Base-by-base conservation (phyloP, 2,888 invertebrate genomes). In the Petrophora chlorosata region DNA sequence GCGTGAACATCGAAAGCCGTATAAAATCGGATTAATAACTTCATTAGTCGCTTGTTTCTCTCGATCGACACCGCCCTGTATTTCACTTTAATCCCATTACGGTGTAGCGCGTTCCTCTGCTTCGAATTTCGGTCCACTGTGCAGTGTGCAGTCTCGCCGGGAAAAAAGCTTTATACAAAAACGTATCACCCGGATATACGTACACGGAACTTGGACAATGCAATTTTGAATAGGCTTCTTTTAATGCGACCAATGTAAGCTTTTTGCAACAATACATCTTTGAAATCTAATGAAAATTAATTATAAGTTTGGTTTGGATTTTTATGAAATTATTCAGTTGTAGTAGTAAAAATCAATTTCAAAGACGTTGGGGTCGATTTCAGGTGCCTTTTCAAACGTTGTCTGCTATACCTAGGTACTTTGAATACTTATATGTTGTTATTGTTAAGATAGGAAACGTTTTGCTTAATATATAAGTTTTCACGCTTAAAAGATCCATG, bases 1-100 rank as follows among this genome's bases (percentile, higher is more conserved):
- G 53, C 61, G 70, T 68, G 78, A 65, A 76, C 75, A 78, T 79
- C 76, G 80, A 82, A 83, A 85, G 82, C 84, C 76, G 80, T 70
- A 71, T 82, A 75, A 81, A 86, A 87, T 79, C 79, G 85, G 88
- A 90, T 90, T 89, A 90, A 90, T 89, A 90, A 90, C 90, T 90
- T 89, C 84, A 90, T 90, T 90, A 91, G 83, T 81, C 77, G 82
- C 86, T 79, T 82, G 85, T 87, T 85, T 83, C 85, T 86, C 84
- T 74, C 88, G 86, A 88, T 86, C 81, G 86, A 84, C 81, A 81
- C 77, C 75, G 73, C 58, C 73, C 86, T 74, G 81, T 88, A 86
- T 89, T 86, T 87, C 82, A 86, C 85, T 80, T 73, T 89, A 90
- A 90, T 90, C 89, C 88, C 78, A 82, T 89, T 89, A 86, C 64